Base-by-base conservation (phyloP, 2,888 invertebrate species). In the Carcina quercana region DNA sequence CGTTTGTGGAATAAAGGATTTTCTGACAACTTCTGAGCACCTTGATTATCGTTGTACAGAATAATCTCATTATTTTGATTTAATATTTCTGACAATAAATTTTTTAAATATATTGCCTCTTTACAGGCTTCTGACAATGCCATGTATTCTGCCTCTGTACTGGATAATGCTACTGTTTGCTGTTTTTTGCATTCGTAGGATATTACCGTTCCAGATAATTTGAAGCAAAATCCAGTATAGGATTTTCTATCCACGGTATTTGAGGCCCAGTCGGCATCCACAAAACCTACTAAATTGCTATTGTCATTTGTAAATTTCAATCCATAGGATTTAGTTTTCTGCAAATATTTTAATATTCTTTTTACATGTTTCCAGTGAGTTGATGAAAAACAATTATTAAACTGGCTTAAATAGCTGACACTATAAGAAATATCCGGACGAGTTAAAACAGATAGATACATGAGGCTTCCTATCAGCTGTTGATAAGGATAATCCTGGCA, bases 231-330 rank as follows among this genome's bases (percentile, higher is more conserved):
- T 2, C 36, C 41, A 5, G 38, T 38, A 19, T 36, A 42, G 3
- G 38, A 42, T 21, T 17, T 36, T 8, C 41, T 32, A 25, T 42
- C 36, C 7, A 34, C 13, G 12, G 11, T 3, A 12, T 25, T 28
- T 15, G 15, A 26, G 12, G 25, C 40, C 35, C 38, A 42, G 29
- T 38, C 40, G 15, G 35, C 40, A 38, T 33, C 37, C 7, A 21
- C 35, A 31, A 17, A 40, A 19, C 35, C 38, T 22, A n/a, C n/a
- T n/a, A n/a, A n/a, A n/a, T n/a, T n/a, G n/a, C n/a, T n/a, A n/a
- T n/a, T n/a, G n/a, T n/a, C n/a, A n/a, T n/a, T n/a, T n/a, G n/a
- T n/a, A n/a, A n/a, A n/a, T n/a, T n/a, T n/a, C n/a, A n/a, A n/a
- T n/a, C n/a, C n/a, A n/a, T n/a, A n/a, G n/a, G n/a, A n/a, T n/a